phyloP scores from a whole-genome alignment of 92 coral and sea anemone genomes.

The Palythoa heliodiscus region DNA sequence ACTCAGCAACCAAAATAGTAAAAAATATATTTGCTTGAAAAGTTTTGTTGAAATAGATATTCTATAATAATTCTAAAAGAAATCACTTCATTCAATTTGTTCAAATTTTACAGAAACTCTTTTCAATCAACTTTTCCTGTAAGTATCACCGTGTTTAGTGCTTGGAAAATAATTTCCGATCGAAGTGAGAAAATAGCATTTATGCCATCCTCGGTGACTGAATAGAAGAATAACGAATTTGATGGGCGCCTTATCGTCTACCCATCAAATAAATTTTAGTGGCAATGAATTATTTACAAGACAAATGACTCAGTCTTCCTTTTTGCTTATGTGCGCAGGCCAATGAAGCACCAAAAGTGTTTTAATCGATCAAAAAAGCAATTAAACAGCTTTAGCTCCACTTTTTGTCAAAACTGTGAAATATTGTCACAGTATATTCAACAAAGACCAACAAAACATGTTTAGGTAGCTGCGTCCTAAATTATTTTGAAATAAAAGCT shows the following conservation, averaged over 20 bases:
- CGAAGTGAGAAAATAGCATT: not conserved
- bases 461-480: not conserved
- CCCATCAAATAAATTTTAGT: not conserved
- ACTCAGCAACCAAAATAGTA: not conserved
- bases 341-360: not conserved
- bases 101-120: not conserved
- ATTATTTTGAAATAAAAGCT: not conserved
- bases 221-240: not conserved
- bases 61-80: not conserved
- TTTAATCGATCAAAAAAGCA: not conserved
- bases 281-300: slow-evolving; percentile 30
- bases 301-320: not conserved
- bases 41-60: not conserved
- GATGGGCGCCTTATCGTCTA: slow-evolving; percentile 32
- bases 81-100: not conserved
- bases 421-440: not conserved
- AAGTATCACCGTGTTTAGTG: not conserved
- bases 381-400: not conserved
- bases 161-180: not conserved
- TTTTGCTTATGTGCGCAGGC: not conserved
- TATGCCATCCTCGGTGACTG: not conserved
- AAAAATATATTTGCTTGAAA: not conserved
- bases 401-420: not conserved
- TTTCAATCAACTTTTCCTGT: not conserved
- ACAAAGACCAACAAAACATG: not conserved